phyloP scores from a whole-genome alignment of 2,888 invertebrate genomes.

The Tipula vernalis region DNA sequence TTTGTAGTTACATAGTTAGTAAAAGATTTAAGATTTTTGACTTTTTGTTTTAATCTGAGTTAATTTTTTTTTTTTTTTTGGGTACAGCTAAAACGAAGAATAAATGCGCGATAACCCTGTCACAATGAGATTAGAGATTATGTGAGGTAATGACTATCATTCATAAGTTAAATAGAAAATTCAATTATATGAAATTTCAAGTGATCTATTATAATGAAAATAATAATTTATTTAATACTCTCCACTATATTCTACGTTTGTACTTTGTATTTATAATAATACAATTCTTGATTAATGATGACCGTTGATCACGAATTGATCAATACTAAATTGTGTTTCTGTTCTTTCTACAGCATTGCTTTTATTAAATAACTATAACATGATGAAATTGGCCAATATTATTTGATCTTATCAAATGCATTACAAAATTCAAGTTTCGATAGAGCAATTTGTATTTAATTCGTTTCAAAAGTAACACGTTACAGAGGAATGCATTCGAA shows the following conservation, averaged over 20 bases:
- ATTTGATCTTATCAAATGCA: too few species aligned
- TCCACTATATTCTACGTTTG: too few species aligned
- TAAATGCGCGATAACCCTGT: neutral
- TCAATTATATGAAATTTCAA: neutral
- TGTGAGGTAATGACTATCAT: neutral
- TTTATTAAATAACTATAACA: neutral
- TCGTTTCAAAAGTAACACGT: too few species aligned
- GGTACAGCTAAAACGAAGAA: neutral
- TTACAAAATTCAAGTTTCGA: neutral
- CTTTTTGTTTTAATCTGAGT: neutral
- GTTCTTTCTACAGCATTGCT: neutral
- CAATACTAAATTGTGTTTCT: neutral
- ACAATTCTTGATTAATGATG: neutral
- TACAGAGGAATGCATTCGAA: too few species aligned
- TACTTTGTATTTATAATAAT: neutral
- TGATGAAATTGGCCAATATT: neutral
- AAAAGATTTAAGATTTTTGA: neutral
- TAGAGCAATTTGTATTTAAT: too few species aligned
- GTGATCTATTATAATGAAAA: too few species aligned
- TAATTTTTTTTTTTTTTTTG: neutral
- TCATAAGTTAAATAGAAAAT: neutral
- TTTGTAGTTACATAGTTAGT: neutral
- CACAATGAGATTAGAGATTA: neutral
- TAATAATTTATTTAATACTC: too few species aligned
- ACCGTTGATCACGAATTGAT: neutral